These are phyloP conservation scores for Catalaphyllia jardinei DNA, from an alignment of 64 coral and sea anemone species.

Conservation along the genomic window DNA sequence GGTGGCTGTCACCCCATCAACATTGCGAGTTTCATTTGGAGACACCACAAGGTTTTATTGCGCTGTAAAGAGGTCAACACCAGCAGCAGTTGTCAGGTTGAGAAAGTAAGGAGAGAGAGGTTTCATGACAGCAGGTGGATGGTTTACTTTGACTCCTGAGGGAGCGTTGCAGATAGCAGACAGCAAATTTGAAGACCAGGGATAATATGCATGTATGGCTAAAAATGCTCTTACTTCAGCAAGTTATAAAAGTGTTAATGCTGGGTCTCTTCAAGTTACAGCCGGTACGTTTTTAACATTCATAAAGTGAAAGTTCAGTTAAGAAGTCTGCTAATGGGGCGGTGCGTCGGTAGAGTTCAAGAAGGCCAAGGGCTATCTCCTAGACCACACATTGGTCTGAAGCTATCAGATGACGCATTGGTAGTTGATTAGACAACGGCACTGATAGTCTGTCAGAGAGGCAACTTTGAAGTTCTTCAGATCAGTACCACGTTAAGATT, in stretches of 20 bases:
- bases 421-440: too few species aligned
- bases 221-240: conserved; percentile 58
- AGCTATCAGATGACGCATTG: too few species aligned
- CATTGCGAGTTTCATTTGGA: conserved; percentile 36
- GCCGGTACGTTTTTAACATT: conserved; percentile 35
- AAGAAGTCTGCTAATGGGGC: too few species aligned
- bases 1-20: conserved; percentile 57
- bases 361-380: too few species aligned
- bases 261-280: conserved; percentile 11
- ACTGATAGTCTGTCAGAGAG: too few species aligned
- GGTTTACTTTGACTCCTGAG: conserved; percentile 51
- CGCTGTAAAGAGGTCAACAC: conserved; percentile 63
- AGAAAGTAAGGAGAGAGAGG: conserved; percentile 62
- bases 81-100: conserved; percentile 61
- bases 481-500: too few species aligned
- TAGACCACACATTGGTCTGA: too few species aligned
- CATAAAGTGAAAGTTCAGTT: neutral
- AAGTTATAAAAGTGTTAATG: conserved; percentile 46
- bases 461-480: too few species aligned
- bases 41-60: conserved; percentile 81
- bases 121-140: neutral
- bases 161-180: conserved; percentile 81
- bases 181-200: conserved; percentile 45
- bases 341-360: too few species aligned
- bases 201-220: conserved; percentile 70